Base-by-base conservation (phyloP, 2,113 vertebrate species). In the Atrichornis clamosus region DNA sequence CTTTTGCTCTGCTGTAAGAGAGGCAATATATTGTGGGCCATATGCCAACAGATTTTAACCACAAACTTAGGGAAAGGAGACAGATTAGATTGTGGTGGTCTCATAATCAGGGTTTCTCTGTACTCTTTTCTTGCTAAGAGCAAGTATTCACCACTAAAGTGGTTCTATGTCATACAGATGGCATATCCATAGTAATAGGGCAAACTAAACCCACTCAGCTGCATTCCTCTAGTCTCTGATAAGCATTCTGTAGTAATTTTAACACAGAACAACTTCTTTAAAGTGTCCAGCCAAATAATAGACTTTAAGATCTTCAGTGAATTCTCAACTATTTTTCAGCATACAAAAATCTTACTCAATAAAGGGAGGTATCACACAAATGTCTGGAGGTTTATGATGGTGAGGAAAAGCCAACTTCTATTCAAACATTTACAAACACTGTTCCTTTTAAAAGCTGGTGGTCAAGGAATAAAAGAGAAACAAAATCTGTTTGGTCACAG, bases 1-100 rank as follows among this genome's bases (percentile, higher is more conserved):
- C 94, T 96, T 97, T 93, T 95, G 92, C 92, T 96, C 92, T 97
- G 95, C 95, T 67, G 32, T 97, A 96, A 97, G 78, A 95, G 89
- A 91, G 91, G 82, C 94, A 95, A 95, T 92, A 89, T 94, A 79
- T 94, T 93, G 64, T 65, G 87, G 96, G 96, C 97, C 77, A 58
- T 49, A 83, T 72, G 96, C 96, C 97, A 97, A 85, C 58, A 93
- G 75, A 96, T 95, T 91, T 96, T 96, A 96, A 96, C 92, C 82
- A 95, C 88, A 92, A 90, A 96, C 60, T 81, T 86, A 77, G 93
- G 93, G 91, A 27, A 55, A 95, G 80, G 94, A 97, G 83, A 86
- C 84, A 96, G 92, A 95, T 96, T 90, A 95, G 84, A 86, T 42
- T 94, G 94, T 95, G 89, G 94, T 95, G 82, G 92, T 95, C 95